Conservation (phyloP, 2,888 invertebrate genomes). For the Melikaiella ostensackeni region DNA sequence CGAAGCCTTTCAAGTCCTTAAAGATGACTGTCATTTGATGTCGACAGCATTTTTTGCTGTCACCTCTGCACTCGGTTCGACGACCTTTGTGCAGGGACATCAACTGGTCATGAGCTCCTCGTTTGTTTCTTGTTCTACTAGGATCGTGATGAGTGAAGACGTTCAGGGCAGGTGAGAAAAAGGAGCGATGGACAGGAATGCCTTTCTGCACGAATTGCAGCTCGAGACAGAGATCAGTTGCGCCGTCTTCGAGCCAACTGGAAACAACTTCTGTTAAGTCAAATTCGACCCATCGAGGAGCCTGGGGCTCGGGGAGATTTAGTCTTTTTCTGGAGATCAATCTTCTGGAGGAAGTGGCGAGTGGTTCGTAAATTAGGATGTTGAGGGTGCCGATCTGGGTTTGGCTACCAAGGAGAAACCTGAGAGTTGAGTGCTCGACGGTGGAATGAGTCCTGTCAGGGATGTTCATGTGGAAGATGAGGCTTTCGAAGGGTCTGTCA, state of each 20-base stretch:
- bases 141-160: slow-evolving; percentile 60
- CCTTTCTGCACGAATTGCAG: slow-evolving; percentile 75
- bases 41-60: slow-evolving; percentile 82
- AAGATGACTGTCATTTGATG: slow-evolving; percentile 84
- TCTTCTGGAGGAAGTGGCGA: slow-evolving; percentile 1
- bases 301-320: slow-evolving; percentile 67
- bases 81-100: slow-evolving; percentile 75
- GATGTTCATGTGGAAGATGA: slow-evolving; percentile 26
- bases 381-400: slow-evolving; percentile 56
- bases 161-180: slow-evolving; percentile 65
- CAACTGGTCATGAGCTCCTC: slow-evolving; percentile 57
- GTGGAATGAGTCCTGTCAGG: slow-evolving; percentile 44
- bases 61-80: slow-evolving; percentile 79
- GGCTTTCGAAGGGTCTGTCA: slow-evolving; percentile 27
- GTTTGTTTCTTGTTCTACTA: slow-evolving; percentile 8
- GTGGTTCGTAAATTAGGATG: slow-evolving; percentile 58
- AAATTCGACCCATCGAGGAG: slow-evolving; percentile 81
- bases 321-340: slow-evolving; percentile 71
- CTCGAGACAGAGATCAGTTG: slow-evolving; percentile 79
- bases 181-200: slow-evolving; percentile 33
- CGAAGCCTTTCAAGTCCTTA: slow-evolving; percentile 82
- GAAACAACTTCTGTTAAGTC: slow-evolving; percentile 80
- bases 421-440: slow-evolving; percentile 78
- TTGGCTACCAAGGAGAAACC: slow-evolving; percentile 72
- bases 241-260: slow-evolving; percentile 77